Evolutionary conservation across 2,113 vertebrate genomes (phyloP).

Genomic region (Smithornis capensis): DNA sequence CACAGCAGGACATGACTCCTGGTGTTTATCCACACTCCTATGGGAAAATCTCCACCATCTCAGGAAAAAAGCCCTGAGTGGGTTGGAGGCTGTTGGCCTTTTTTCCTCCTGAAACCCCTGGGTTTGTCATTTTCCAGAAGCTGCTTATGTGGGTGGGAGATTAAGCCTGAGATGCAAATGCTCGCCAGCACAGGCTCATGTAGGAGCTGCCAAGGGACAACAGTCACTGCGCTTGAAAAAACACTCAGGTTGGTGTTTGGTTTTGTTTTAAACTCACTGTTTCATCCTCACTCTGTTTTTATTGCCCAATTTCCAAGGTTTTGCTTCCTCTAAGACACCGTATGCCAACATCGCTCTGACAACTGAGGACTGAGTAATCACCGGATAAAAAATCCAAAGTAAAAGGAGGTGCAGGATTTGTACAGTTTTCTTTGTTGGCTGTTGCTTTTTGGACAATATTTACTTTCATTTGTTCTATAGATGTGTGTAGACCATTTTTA

Average conservation of each 20-base stretch:
- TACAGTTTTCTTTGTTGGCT: neutral
- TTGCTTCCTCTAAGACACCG: neutral
- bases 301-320: neutral
- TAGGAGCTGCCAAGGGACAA: neutral
- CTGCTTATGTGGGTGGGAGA: slow-evolving; percentile 1
- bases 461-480: neutral
- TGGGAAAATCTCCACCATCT: neutral
- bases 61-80: neutral
- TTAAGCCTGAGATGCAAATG: neutral
- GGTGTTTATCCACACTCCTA: neutral
- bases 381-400: neutral
- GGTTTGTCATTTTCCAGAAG: neutral
- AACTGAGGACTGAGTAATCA: neutral
- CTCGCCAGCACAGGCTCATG: neutral
- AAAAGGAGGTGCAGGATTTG: neutral
- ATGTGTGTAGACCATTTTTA: neutral
- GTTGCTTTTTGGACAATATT: neutral
- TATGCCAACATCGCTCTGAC: neutral
- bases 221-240: neutral
- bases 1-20: neutral
- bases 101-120: neutral
- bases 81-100: neutral
- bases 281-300: neutral
- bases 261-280: neutral
- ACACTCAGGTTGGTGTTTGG: neutral